These are phyloP conservation scores for Bovichtus diacanthus DNA, from an alignment of 2,797 vertebrate species.

Conservation along the genomic window DNA sequence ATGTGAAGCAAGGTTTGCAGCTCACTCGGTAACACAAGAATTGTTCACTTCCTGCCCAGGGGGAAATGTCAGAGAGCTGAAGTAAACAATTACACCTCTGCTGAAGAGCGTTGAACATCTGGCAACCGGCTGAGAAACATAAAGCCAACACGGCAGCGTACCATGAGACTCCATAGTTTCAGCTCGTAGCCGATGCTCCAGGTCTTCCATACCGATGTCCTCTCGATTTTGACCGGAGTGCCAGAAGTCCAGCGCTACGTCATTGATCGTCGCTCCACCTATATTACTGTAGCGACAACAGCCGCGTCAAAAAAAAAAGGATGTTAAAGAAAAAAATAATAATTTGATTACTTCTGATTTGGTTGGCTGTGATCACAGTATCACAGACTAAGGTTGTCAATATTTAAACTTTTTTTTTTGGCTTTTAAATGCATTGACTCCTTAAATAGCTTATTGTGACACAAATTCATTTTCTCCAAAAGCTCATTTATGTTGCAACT, in stretches of 20 bases:
- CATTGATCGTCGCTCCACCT: constrained; percentile 90
- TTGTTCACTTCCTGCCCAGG: not conserved
- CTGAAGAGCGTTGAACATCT: not conserved
- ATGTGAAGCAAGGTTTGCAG: not conserved
- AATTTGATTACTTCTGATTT: too few species aligned
- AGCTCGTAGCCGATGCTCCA: constrained; percentile 87
- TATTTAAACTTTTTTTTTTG: not conserved
- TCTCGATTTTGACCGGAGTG: constrained; percentile 90
- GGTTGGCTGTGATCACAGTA: not conserved
- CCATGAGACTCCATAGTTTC: constrained; percentile 90
- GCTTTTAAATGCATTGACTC: not conserved
- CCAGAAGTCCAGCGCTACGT: constrained; percentile 92
- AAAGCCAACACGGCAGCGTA: constrained; percentile 43
- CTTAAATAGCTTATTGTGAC: not conserved
- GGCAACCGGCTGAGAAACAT: not conserved
- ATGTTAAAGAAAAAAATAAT: too few species aligned
- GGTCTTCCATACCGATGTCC: constrained; percentile 91
- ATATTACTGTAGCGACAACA: constrained; percentile 86
- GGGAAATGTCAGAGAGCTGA: not conserved
- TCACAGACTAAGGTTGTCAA: not conserved
- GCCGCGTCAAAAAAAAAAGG: not conserved
- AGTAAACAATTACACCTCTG: not conserved
- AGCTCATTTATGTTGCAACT: too few species aligned
- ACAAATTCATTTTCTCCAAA: not conserved
- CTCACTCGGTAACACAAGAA: not conserved